A percentile compares a stretch with the other conserved stretches of the same genome.
Conservation (phyloP, 2,888 invertebrate genomes). For the Acrocera orbiculus region DNA sequence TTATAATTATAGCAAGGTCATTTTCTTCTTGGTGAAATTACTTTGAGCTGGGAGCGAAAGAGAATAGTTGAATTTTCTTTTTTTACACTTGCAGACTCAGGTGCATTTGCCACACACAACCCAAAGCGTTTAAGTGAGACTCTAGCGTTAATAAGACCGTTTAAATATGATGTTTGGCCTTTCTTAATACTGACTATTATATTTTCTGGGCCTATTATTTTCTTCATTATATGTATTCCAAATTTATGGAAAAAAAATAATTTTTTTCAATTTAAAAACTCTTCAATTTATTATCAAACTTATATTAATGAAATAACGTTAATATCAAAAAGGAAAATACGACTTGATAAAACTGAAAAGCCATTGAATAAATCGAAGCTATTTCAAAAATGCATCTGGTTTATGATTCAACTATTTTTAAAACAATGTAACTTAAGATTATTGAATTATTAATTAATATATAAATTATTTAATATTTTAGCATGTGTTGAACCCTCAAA, state of each 20-base stretch:
- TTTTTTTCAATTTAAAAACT: not conserved
- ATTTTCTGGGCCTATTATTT: constrained; percentile 50
- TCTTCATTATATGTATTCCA: constrained; percentile 46
- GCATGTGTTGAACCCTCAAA: constrained; percentile 35
- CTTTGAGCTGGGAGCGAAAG: constrained; percentile 51
- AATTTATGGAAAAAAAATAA: constrained; percentile 15
- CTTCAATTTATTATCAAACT: constrained; percentile 17
- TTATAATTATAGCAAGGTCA: constrained; percentile 40
- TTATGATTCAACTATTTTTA: constrained; percentile 48
- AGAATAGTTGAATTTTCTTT: constrained; percentile 60
- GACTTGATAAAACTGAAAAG: not conserved
- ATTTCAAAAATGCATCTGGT: constrained; percentile 50
- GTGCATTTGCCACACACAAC: constrained; percentile 58
- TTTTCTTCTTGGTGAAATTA: constrained; percentile 56
- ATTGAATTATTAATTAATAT: not conserved
- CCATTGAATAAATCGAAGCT: constrained; percentile 25
- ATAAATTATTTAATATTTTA: constrained; percentile 11
- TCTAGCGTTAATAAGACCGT: constrained; percentile 52
- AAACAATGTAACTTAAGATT: constrained; percentile 42
- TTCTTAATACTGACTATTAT: constrained; percentile 44
- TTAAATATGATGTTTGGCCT: constrained; percentile 61
- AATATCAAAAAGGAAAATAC: constrained; percentile 5
- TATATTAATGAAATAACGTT: constrained; percentile 26
- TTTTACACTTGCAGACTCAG: constrained; percentile 56
- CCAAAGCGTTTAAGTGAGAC: constrained; percentile 57